A percentile compares a stretch with the other conserved stretches of the same genome.
Conservation (phyloP, 2,113 vertebrate genomes). For the Channa maculata region DNA sequence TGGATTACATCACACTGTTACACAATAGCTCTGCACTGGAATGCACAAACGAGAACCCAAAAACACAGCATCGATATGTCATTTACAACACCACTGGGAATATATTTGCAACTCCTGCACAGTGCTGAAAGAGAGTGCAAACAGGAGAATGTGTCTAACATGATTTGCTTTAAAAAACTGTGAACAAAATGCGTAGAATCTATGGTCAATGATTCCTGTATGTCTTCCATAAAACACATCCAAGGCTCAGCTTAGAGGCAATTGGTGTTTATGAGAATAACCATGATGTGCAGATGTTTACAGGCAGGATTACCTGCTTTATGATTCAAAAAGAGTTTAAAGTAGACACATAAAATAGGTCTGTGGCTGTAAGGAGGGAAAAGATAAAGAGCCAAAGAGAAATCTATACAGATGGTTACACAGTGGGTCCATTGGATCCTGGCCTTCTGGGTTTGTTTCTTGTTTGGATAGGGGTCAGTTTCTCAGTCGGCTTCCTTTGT, state of each 20-base stretch:
- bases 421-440: conserved; percentile 80
- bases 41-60: conserved; percentile 58
- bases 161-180: not conserved
- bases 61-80: conserved; percentile 48
- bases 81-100: conserved; percentile 52
- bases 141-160: conserved; percentile 10
- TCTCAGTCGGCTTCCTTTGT: conserved; percentile 66
- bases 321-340: conserved; percentile 30
- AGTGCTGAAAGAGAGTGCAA: conserved; percentile 8
- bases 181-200: not conserved
- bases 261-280: conserved; percentile 11
- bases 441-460: conserved; percentile 78
- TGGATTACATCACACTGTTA: conserved; percentile 79
- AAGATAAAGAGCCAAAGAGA: conserved; percentile 43
- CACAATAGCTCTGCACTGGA: conserved; percentile 71
- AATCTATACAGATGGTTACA: conserved; percentile 81
- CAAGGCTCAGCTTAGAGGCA: conserved; percentile 5
- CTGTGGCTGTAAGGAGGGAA: conserved; percentile 14
- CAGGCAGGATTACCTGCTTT: conserved; percentile 28
- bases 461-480: conserved; percentile 77
- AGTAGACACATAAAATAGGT: conserved; percentile 28
- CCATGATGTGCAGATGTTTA: conserved; percentile 32
- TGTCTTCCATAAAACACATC: conserved; percentile 30
- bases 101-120: conserved; percentile 27
- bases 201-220: conserved; percentile 12